Conservation (phyloP, 2,888 invertebrate species). For the Zelleria hepariella region DNA sequence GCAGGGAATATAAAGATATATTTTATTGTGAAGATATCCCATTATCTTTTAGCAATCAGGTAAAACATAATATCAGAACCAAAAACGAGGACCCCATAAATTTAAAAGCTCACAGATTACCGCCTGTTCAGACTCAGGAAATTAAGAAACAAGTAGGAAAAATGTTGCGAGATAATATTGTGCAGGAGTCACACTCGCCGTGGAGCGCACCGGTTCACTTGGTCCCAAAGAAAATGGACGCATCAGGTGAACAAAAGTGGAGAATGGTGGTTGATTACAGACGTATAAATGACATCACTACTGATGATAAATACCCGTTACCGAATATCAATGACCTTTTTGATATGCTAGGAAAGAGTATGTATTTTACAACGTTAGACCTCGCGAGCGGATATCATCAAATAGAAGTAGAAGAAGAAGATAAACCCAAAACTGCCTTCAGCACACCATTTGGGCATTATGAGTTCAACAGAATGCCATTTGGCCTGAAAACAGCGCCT, state of each 20-base stretch:
- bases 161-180: constrained; percentile 13
- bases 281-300: constrained; percentile 31
- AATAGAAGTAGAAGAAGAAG: constrained; percentile 23
- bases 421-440: constrained; percentile 34
- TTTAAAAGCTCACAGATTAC: constrained; percentile 14
- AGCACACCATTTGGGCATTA: too few relatives aligned
- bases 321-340: constrained; percentile 12
- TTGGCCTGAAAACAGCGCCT: too few relatives aligned
- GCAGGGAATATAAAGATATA: constrained; percentile 14
- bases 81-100: constrained; percentile 17
- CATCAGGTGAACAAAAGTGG: constrained; percentile 15
- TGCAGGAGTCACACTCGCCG: constrained; percentile 15
- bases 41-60: neutral
- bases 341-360: constrained; percentile 24
- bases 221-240: constrained; percentile 18
- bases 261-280: constrained; percentile 32
- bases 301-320: constrained; percentile 7
- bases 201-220: constrained; percentile 21
- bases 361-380: constrained; percentile 34
- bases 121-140: constrained; percentile 10
- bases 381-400: constrained; percentile 37
- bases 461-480: too few relatives aligned
- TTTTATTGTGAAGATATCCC: constrained; percentile 7
- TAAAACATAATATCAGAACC: constrained; percentile 5
- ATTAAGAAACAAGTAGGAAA: constrained; percentile 17